A percentile compares a stretch with the other conserved stretches of the same genome.
phyloP scores from a whole-genome alignment of 2,797 vertebrate genomes.

The Parambassis ranga region DNA sequence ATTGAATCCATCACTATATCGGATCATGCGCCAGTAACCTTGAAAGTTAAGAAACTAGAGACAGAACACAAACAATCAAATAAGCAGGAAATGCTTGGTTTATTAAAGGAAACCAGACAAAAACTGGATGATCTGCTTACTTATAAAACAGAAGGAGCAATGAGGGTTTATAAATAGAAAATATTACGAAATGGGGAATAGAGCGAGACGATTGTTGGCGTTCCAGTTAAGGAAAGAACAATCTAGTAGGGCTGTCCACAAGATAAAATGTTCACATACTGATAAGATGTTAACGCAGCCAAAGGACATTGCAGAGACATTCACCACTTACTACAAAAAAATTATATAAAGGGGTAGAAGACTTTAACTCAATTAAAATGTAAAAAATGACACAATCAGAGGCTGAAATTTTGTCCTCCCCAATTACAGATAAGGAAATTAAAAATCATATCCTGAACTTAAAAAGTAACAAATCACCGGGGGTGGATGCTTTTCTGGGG shows the following conservation, averaged over 20 bases:
- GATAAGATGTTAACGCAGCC: background rate
- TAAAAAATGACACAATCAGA: background rate
- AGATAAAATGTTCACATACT: background rate
- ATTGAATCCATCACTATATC: background rate
- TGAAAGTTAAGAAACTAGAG: background rate
- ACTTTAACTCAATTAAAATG: background rate
- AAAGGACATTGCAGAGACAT: background rate
- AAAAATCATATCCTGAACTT: background rate
- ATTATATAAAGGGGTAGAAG: background rate
- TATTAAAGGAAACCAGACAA: background rate
- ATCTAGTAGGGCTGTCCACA: background rate
- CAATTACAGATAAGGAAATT: background rate
- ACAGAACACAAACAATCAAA: background rate
- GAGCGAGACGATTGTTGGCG: background rate
- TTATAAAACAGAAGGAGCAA: background rate
- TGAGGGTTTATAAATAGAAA: background rate
- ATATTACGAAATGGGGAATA: background rate
- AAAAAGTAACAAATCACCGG: constrained; percentile 7
- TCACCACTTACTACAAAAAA: background rate
- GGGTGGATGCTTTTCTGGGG: no score
- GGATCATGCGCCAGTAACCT: background rate
- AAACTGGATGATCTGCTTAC: background rate
- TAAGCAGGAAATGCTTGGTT: background rate
- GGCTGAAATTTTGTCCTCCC: background rate
- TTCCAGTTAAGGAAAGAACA: background rate